Evolutionary conservation across 2,113 vertebrate genomes (phyloP).

Genomic region (Osmerus mordax): DNA sequence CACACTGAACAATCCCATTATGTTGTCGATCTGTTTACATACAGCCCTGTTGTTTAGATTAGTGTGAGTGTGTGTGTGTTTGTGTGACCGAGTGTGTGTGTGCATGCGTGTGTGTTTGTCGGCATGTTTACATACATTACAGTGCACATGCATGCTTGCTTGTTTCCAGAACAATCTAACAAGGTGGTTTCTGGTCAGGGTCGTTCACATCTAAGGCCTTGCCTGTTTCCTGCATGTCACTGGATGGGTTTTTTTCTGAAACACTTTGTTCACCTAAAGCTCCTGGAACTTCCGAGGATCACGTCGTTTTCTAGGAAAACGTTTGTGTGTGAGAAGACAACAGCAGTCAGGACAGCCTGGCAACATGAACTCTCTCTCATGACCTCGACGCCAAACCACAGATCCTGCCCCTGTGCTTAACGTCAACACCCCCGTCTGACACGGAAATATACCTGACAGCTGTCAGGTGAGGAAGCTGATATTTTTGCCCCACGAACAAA

Average conservation of each 20-base stretch:
- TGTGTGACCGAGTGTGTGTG: not conserved
- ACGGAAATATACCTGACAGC: too few relatives aligned
- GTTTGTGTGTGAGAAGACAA: not conserved
- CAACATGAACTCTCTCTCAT: not conserved
- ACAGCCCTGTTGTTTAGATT: conserved; percentile 67
- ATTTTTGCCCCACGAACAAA: too few relatives aligned
- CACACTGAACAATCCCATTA: conserved; percentile 75
- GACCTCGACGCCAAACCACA: too few relatives aligned
- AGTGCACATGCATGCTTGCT: not conserved
- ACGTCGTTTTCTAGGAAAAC: too few relatives aligned
- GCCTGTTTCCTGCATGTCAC: not conserved
- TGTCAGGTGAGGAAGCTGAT: too few relatives aligned
- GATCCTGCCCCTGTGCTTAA: too few relatives aligned
- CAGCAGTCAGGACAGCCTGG: conserved; percentile 33
- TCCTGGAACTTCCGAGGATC: too few relatives aligned
- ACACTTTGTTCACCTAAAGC: too few relatives aligned
- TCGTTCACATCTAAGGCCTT: too few relatives aligned
- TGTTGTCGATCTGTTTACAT: conserved; percentile 71
- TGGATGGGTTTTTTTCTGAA: too few relatives aligned
- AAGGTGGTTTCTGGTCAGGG: not conserved
- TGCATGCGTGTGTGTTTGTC: conserved; percentile 20
- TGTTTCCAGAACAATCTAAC: not conserved
- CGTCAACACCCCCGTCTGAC: too few relatives aligned
- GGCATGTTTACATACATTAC: not conserved
- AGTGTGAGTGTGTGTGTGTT: conserved; percentile 26